These are phyloP conservation scores for Mesitornis unicolor DNA, from an alignment of 2,113 vertebrate species.

Conservation along the genomic window DNA sequence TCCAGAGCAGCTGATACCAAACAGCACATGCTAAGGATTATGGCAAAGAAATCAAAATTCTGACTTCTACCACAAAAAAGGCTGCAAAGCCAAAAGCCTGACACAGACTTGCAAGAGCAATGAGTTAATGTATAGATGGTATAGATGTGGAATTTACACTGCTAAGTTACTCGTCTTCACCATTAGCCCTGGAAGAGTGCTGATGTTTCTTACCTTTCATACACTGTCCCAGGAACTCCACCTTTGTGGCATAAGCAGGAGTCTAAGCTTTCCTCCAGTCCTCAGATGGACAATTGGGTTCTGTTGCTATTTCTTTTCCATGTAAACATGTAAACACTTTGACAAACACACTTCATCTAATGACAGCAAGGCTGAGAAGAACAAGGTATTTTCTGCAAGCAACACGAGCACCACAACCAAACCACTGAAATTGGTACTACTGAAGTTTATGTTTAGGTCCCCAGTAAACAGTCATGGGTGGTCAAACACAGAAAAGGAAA, in stretches of 20 bases:
- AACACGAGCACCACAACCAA: neutral
- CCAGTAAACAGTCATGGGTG: neutral
- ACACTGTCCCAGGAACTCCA: neutral
- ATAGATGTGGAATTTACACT: neutral
- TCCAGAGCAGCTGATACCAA: neutral
- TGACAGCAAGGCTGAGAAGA: neutral
- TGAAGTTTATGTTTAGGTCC: neutral
- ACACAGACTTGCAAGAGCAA: neutral
- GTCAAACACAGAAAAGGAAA: neutral
- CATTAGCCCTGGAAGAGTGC: neutral
- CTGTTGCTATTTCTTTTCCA: neutral
- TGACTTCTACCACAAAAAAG: neutral
- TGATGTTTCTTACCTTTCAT: neutral
- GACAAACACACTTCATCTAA: neutral
- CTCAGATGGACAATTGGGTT: neutral
- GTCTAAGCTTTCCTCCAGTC: neutral
- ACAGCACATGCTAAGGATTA: neutral
- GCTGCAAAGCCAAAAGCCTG: neutral
- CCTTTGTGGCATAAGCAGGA: rapidly evolving
- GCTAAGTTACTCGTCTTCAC: neutral
- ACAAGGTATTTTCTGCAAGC: neutral
- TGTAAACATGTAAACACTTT: neutral
- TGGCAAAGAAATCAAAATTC: neutral
- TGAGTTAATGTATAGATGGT: too few relatives aligned
- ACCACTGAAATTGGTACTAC: neutral